phyloP scores from a whole-genome alignment of 1,140 invertebrate genomes.

The Zaprionus vittiger region DNA sequence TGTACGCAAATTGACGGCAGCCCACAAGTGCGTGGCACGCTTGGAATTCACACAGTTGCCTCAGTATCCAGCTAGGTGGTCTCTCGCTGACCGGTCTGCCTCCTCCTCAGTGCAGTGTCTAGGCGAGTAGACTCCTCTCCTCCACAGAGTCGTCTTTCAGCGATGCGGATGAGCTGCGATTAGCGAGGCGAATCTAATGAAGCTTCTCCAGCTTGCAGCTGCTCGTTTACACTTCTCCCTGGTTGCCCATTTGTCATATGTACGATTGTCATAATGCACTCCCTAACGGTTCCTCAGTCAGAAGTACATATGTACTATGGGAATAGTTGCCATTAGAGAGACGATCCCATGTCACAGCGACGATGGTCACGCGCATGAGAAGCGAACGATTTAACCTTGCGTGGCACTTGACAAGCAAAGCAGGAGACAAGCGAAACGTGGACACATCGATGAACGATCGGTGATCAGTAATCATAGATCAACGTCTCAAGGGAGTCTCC shows the following conservation, averaged over 20 bases:
- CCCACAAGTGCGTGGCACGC: conserved; percentile 41
- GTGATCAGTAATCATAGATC: conserved; percentile 29
- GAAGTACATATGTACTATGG: conserved; percentile 46
- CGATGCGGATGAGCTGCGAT: conserved; percentile 49
- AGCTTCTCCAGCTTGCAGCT: conserved; percentile 9
- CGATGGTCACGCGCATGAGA: conserved; percentile 45
- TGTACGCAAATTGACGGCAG: conserved; percentile 66
- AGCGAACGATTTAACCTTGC: conserved; percentile 60
- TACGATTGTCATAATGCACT: conserved; percentile 38
- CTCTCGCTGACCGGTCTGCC: conserved; percentile 8
- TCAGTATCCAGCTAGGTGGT: conserved; percentile 56
- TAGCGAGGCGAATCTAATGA: conserved; percentile 43
- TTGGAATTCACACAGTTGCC: conserved; percentile 24
- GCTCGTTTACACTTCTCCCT: conserved; percentile 20
- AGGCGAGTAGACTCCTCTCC: not conserved
- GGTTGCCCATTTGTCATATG: conserved; percentile 60
- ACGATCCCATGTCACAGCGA: not conserved
- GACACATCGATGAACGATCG: conserved; percentile 51
- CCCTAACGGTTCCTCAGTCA: conserved; percentile 40
- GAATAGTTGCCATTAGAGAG: conserved; percentile 63
- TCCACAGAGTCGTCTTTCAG: not conserved
- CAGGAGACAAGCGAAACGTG: conserved; percentile 45
- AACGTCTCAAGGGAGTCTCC: conserved; percentile 27
- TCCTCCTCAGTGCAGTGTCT: conserved; percentile 4
- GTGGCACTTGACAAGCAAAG: conserved; percentile 52